These are phyloP conservation scores for Yoshiicerus persimilis DNA, from an alignment of 1,140 invertebrate genomes.

Conservation along the genomic window DNA sequence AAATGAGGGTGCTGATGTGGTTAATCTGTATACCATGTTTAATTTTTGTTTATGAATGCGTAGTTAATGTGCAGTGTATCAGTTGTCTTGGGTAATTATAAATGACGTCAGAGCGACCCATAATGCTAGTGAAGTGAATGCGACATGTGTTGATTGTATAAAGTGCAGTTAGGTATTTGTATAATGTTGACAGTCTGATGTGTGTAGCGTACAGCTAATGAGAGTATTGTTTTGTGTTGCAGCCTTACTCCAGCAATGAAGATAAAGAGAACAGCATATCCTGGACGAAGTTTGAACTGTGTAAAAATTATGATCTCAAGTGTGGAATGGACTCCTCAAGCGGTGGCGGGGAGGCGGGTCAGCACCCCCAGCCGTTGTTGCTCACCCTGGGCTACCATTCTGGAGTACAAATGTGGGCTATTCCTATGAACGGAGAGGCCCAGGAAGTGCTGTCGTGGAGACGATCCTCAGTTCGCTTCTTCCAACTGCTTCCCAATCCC, in stretches of 20 bases:
- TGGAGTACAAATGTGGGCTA: slow-evolving; percentile 67
- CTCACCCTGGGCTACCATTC: slow-evolving; percentile 78
- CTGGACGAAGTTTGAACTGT: slow-evolving; percentile 73
- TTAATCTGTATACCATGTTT: background rate
- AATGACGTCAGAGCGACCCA: background rate
- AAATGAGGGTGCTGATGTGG: background rate
- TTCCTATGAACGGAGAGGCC: slow-evolving; percentile 81
- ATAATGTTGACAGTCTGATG: background rate
- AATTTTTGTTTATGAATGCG: background rate
- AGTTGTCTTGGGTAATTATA: background rate
- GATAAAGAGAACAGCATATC: slow-evolving; percentile 50
- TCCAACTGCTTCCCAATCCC: slow-evolving; percentile 74
- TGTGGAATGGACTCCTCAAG: background rate
- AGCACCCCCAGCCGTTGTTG: slow-evolving; percentile 61
- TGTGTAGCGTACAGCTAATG: no score
- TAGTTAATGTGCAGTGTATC: background rate
- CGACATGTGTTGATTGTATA: background rate
- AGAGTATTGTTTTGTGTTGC: slow-evolving; percentile 40
- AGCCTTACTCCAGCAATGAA: slow-evolving; percentile 61
- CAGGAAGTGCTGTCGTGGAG: slow-evolving; percentile 87
- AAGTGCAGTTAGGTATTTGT: background rate
- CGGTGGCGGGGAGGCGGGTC: background rate
- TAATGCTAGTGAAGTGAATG: background rate
- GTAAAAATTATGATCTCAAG: slow-evolving; percentile 42
- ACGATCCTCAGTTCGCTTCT: slow-evolving; percentile 78